These are phyloP conservation scores for Unio delphinus DNA, from an alignment of 2,888 invertebrate genomes.

Conservation along the genomic window DNA sequence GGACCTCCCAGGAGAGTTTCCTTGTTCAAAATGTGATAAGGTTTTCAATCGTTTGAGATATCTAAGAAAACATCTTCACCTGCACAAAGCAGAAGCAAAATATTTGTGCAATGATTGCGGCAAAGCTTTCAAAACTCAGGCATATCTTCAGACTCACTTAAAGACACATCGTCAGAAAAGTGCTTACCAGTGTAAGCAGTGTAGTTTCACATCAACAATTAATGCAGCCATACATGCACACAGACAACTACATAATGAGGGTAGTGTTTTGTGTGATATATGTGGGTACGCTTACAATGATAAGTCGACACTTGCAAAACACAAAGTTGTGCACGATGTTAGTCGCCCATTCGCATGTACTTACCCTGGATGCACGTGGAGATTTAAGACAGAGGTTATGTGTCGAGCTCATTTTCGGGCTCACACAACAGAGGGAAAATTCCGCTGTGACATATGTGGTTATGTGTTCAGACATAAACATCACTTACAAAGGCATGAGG, in stretches of 20 bases:
- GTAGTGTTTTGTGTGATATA: slow-evolving; percentile 64
- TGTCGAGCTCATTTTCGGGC: slow-evolving; percentile 61
- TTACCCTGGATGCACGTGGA: slow-evolving; percentile 64
- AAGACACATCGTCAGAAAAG: slow-evolving; percentile 52
- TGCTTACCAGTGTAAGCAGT: slow-evolving; percentile 61
- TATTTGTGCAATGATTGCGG: slow-evolving; percentile 63
- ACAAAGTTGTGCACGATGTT: slow-evolving; percentile 66
- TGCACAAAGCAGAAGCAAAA: slow-evolving; percentile 52
- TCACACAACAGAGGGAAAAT: slow-evolving; percentile 61
- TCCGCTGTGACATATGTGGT: slow-evolving; percentile 58
- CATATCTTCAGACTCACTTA: slow-evolving; percentile 57
- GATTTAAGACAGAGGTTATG: slow-evolving; percentile 64
- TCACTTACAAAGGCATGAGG: slow-evolving; percentile 64
- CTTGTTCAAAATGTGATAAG: slow-evolving; percentile 58
- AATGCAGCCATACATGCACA: slow-evolving; percentile 64
- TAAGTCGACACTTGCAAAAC: slow-evolving; percentile 64
- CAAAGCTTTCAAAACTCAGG: slow-evolving; percentile 62
- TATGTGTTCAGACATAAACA: slow-evolving; percentile 67
- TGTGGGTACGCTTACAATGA: slow-evolving; percentile 66
- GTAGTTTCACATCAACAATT: slow-evolving; percentile 60
- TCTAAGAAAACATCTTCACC: slow-evolving; percentile 53
- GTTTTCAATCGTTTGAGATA: slow-evolving; percentile 60
- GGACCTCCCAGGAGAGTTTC: slow-evolving; percentile 56
- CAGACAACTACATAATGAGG: slow-evolving; percentile 64
- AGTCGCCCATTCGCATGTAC: slow-evolving; percentile 61